Conservation (phyloP, 1,140 invertebrate genomes). For the Calephelis nemesis region DNA sequence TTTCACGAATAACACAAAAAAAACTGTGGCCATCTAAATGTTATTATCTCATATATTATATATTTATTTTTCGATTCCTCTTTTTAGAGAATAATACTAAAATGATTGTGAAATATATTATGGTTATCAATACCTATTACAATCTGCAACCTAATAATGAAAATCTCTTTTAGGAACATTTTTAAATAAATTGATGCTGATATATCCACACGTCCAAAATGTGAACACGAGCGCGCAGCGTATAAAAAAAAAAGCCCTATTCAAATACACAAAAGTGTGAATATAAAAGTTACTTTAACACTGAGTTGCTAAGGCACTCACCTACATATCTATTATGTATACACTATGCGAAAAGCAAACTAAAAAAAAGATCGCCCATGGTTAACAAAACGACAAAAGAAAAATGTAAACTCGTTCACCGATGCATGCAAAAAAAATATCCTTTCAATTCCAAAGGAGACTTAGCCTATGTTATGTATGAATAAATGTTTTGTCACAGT, state of each 20-base stretch:
- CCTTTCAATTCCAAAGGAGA: constrained; percentile 70
- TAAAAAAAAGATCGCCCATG: constrained; percentile 35
- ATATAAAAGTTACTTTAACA: constrained; percentile 56
- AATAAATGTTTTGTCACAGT: constrained; percentile 72
- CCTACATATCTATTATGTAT: constrained; percentile 64
- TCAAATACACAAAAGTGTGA: constrained; percentile 44
- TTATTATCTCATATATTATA: too few species aligned
- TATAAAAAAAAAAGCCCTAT: constrained; percentile 38
- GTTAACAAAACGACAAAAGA: constrained; percentile 43
- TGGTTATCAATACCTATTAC: too few species aligned
- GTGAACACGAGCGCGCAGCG: constrained; percentile 10
- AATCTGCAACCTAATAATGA: too few species aligned
- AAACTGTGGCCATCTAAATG: too few species aligned
- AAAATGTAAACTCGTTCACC: constrained; percentile 59
- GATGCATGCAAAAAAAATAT: constrained; percentile 65
- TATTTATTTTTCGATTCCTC: too few species aligned
- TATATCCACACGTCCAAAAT: constrained; percentile 32
- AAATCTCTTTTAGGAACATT: not conserved
- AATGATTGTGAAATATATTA: too few species aligned
- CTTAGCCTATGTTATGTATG: constrained; percentile 71
- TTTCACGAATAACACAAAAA: too few species aligned
- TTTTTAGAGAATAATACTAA: too few species aligned
- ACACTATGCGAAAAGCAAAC: constrained; percentile 55
- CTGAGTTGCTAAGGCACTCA: constrained; percentile 77
- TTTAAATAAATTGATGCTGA: constrained; percentile 5